Percentiles rank a stretch among this genome's conserved stretches.
Evolutionary conservation across 2,797 vertebrate species (phyloP).

Genomic region (Notoglanidium macrostoma): DNA sequence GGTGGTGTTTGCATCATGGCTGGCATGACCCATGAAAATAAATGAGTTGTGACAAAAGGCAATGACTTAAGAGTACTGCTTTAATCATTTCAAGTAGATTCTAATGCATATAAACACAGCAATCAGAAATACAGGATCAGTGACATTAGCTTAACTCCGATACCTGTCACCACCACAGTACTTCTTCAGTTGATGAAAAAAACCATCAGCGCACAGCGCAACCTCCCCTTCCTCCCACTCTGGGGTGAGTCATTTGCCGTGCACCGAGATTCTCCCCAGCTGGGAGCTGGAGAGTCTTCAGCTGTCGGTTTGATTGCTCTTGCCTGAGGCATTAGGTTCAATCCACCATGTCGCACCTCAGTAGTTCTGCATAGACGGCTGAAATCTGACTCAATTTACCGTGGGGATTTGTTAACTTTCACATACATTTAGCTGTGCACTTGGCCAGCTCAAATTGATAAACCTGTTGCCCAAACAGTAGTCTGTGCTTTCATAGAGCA

Average conservation of each 20-base stretch:
- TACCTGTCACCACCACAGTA: constrained; percentile 37
- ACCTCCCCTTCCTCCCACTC: constrained; percentile 50
- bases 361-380: constrained; percentile 80
- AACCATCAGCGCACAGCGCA: constrained; percentile 40
- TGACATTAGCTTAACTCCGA: constrained; percentile 19
- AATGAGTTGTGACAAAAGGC: constrained; percentile 23
- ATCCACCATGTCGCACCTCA: constrained; percentile 84
- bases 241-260: constrained; percentile 73
- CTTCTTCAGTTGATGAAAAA: constrained; percentile 50
- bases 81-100: constrained; percentile 33
- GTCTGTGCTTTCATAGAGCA: constrained; percentile 66
- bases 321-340: constrained; percentile 85
- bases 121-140: constrained; percentile 29
- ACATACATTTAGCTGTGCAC: constrained; percentile 86
- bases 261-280: constrained; percentile 74
- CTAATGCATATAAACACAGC: constrained; percentile 18
- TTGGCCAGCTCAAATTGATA: constrained; percentile 86
- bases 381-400: constrained; percentile 83
- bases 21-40: constrained; percentile 31
- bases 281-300: constrained; percentile 77
- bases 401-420: constrained; percentile 88
- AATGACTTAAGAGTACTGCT: constrained; percentile 3
- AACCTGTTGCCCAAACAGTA: constrained; percentile 77
- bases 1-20: not conserved
- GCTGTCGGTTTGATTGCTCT: constrained; percentile 84